Evolutionary conservation across 2,113 vertebrate species (phyloP), one percentile per base, ranked within the genome.

Genomic region (Cynocephalus volans): DNA sequence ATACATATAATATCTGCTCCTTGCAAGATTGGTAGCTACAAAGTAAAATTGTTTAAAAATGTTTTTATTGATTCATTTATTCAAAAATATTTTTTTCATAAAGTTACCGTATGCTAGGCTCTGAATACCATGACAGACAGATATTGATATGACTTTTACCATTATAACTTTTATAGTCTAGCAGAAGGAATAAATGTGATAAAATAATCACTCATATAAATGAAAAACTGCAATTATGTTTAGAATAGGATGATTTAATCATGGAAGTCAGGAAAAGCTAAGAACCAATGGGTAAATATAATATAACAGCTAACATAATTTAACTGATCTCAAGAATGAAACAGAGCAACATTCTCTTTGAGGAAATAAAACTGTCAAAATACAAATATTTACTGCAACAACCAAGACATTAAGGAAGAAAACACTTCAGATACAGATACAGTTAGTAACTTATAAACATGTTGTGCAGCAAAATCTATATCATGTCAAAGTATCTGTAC

Each of bases 41-140:
- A 77, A 52, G 72, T n/a, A 95, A 79, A 33, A 6, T 2, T 3
- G 41, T 83, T 58, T 17, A 80, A 83, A 58, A 82, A 24, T 54
- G 69, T 14, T 81, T 75, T 18, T 58, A 65, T 76, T 48, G 36
- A 88, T 62, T 52, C 31, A 76, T 50, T 41, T 86, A 5, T 73
- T 73, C 28, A 84, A 93, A 83, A 82, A 19, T 45, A 14, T 95
- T 90, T 76, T 90, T 76, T 45, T 93, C 45, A 73, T 50, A 41
- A 33, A 67, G 19, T 13, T 28, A 17, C n/a, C 4, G 5, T 36
- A 8, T 62, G 2, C 33, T 17, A 67, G 15, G 7, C 1, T 84
- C 65, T 41, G n/a, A 84, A 21, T 52, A 45, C 4, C 64, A 12
- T 19, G 9, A 70, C 14, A 79, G 58, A 10, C 17, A 76, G 11